phyloP scores from a whole-genome alignment of 2,797 vertebrate species.

The Nannoperca australis region DNA sequence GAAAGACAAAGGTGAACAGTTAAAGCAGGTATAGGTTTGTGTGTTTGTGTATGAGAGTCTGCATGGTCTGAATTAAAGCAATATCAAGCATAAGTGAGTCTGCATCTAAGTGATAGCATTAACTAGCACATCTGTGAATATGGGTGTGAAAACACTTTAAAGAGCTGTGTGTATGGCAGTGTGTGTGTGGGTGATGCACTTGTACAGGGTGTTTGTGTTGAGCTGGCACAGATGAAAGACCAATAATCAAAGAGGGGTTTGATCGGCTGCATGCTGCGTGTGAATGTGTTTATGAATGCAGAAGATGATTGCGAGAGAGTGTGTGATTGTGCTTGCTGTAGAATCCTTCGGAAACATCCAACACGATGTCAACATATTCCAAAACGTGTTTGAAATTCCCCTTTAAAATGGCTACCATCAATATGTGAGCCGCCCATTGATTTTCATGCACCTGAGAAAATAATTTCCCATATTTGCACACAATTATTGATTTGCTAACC shows the following conservation, averaged over 20 bases:
- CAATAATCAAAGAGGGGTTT: conserved; percentile 74
- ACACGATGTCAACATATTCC: neutral
- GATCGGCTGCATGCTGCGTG: conserved; percentile 52
- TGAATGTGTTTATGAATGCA: neutral
- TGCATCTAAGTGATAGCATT: conserved; percentile 45
- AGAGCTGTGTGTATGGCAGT: conserved; percentile 24
- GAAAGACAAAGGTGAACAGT: conserved; percentile 46
- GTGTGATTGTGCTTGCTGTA: conserved; percentile 16
- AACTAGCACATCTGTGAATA: conserved; percentile 35
- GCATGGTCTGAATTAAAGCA: conserved; percentile 13
- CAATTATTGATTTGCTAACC: conserved; percentile 59
- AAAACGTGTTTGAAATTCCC: conserved; percentile 27
- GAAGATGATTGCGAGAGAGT: conserved; percentile 17
- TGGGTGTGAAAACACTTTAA: conserved; percentile 40
- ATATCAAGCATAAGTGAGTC: conserved; percentile 26
- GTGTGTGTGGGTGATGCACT: conserved; percentile 22
- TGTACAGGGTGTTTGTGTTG: conserved; percentile 34
- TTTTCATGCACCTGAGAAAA: conserved; percentile 44
- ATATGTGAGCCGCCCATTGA: conserved; percentile 24
- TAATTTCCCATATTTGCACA: conserved; percentile 54
- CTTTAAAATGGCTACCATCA: conserved; percentile 28
- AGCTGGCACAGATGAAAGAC: conserved; percentile 66
- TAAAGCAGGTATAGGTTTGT: neutral
- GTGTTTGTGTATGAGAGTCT: conserved; percentile 1
- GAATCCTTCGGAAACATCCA: conserved; percentile 25